Base-by-base conservation (phyloP, 1,140 invertebrate genomes). In the Lutraria rhynchaena region DNA sequence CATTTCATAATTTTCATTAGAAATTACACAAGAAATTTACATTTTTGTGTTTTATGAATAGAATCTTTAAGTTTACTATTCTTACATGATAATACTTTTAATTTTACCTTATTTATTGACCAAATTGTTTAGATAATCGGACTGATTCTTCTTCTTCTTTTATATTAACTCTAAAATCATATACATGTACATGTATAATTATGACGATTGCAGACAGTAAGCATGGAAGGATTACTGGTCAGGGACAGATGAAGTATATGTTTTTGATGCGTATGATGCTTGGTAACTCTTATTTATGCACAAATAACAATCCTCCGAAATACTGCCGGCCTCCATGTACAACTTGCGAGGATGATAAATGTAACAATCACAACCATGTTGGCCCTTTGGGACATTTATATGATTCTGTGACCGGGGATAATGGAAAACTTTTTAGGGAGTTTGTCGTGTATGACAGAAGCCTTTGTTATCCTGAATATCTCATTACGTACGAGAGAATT, bases 391-490 rank as follows among this genome's bases (percentile, higher is more conserved):
- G 9, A 2, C 61, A 65, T 24, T 17, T 65, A 22, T 87, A 67
- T 74, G 83, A 89, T 37, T 89, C 89, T 9, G 87, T 89, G 3
- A 65, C 88, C 0, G 87, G 81, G 0, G 85, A 88, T 76, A 88
- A 85, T 24, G 31, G 57, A 19, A 85, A 84, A 80, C 55, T 86
- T 9, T 90, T 90, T 41, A 31, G 89, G 51, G 87, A 90, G 63
- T 89, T 90, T 86, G 84, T 87, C 70, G 85, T 90, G 5, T 90
- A 88, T 77, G 87, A 90, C 24, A 60, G 55, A 27, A 37, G 41
- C 19, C 75, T 85, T 55, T 85, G 83, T 55, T 90, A 90, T 51
- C 89, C 89, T 37, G 89, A 90, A 31, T 90, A 86, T 57, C 51
- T 90, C 19, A 89, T 90, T 27, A 87, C 85, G 3, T 90, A 90